Percentiles rank a stretch among this genome's conserved stretches.
Conservation (phyloP, 2,888 invertebrate genomes). For the Melitaea athalia region DNA sequence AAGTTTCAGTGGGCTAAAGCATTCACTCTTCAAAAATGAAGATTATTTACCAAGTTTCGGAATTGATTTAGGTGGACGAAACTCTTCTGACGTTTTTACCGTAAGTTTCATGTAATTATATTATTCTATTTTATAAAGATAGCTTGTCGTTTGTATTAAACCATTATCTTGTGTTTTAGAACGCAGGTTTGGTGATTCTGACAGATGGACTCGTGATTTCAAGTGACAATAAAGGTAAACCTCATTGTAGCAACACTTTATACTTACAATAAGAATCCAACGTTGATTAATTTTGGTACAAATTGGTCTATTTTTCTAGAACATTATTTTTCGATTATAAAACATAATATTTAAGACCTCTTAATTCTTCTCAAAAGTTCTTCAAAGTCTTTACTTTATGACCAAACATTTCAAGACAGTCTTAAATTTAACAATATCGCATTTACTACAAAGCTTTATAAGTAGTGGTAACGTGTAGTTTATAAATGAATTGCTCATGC, state of each 20-base stretch:
- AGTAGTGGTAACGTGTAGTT: no score
- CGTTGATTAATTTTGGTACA: no score
- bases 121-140: neutral
- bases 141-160: neutral
- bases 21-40: conserved; percentile 72
- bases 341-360: no score
- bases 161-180: conserved; percentile 77
- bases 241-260: conserved; percentile 1
- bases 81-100: conserved; percentile 67
- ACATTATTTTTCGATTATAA: no score
- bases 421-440: no score
- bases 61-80: conserved; percentile 67
- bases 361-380: no score
- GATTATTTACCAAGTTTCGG: conserved; percentile 67
- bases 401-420: no score
- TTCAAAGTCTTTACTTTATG: no score
- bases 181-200: conserved; percentile 88
- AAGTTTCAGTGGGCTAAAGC: conserved; percentile 68
- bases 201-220: conserved; percentile 87
- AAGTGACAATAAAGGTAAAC: conserved; percentile 84
- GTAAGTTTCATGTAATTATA: conserved; percentile 49
- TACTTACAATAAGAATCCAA: neutral
- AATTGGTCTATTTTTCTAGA: no score
- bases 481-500: no score
- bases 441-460: no score